Conservation (phyloP, 2,797 vertebrate genomes). For the Zalophus californianus region DNA sequence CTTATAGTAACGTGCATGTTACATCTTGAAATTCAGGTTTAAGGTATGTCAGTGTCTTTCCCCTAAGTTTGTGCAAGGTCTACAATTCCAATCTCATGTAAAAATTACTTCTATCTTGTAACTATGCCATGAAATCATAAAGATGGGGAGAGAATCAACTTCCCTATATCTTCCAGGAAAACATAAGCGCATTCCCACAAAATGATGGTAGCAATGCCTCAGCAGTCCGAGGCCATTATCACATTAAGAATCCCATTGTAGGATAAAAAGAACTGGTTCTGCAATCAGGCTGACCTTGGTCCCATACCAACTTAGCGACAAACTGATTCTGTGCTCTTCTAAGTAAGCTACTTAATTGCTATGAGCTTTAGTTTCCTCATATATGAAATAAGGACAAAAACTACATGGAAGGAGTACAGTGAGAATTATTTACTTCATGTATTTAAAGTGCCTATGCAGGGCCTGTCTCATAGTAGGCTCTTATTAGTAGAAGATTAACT, state of each 20-base stretch:
- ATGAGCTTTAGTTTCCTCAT: neutral
- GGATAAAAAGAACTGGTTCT: neutral
- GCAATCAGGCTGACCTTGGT: neutral
- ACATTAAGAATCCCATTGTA: neutral
- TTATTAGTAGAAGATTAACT: slow-evolving; percentile 42
- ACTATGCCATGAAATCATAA: slow-evolving; percentile 14
- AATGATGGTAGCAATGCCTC: neutral
- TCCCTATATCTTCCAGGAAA: neutral
- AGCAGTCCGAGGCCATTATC: neutral
- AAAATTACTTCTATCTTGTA: neutral
- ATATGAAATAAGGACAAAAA: slow-evolving; percentile 12
- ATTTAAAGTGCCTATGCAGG: neutral
- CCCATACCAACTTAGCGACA: neutral
- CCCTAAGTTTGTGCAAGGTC: neutral
- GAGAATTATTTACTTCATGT: slow-evolving; percentile 8
- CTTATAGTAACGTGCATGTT: neutral
- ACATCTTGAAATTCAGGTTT: neutral
- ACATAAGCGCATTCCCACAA: neutral
- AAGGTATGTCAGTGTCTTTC: neutral
- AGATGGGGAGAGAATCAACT: neutral
- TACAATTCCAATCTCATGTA: neutral
- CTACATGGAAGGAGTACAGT: neutral
- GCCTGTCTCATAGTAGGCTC: neutral
- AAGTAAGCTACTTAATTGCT: neutral
- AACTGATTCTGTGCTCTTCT: neutral